phyloP scores from a whole-genome alignment of 35 echinoderm and acorn worm species.

The Ptychodera flava region DNA sequence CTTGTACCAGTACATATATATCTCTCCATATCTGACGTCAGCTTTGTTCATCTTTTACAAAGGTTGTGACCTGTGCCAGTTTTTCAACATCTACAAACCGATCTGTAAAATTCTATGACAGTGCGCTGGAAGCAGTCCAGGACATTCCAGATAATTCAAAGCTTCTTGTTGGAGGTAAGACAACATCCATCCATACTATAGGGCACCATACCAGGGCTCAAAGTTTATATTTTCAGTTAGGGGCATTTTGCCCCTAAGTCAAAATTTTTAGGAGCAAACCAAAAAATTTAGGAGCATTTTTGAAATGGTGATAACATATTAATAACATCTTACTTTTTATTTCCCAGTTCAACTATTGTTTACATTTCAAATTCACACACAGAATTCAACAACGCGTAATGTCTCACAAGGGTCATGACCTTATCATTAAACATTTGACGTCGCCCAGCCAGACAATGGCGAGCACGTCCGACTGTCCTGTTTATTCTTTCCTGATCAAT shows the following conservation, averaged over 20 bases:
- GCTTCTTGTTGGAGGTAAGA: slow-evolving; percentile 83
- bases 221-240: not conserved
- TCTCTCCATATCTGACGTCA: too few species aligned
- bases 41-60: not conserved
- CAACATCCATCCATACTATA: not conserved
- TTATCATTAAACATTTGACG: too few species aligned
- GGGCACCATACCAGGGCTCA: not conserved
- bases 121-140: slow-evolving; percentile 47
- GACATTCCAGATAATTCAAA: slow-evolving; percentile 75
- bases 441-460: too few species aligned
- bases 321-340: not conserved
- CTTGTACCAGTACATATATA: too few species aligned
- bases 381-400: too few species aligned
- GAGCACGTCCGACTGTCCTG: too few species aligned
- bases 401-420: too few species aligned
- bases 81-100: slow-evolving; percentile 43
- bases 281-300: not conserved
- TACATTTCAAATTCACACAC: too few species aligned
- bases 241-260: not conserved
- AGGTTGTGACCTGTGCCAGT: not conserved
- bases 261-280: not conserved
- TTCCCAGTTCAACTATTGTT: not conserved
- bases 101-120: slow-evolving; percentile 50
- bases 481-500: too few species aligned
- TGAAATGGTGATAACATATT: not conserved